Evolutionary conservation across 2,113 vertebrate genomes (phyloP).

Genomic region (Ranitomeya imitator): DNA sequence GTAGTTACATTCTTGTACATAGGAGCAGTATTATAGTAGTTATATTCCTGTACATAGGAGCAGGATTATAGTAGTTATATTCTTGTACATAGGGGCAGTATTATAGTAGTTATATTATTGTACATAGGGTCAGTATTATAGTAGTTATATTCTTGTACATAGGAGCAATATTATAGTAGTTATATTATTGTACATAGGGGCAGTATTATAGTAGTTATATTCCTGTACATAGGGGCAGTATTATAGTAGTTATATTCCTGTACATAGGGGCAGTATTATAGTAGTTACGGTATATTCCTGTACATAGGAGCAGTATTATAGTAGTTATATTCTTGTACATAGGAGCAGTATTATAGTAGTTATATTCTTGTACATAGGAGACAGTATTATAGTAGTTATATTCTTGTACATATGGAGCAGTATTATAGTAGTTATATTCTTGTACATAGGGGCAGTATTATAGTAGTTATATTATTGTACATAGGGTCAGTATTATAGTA

Average conservation of each 20-base stretch:
- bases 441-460: constrained; percentile 2
- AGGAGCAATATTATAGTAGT: constrained; percentile 2
- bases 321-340: too few species aligned
- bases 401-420: neutral
- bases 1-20: constrained; percentile 2
- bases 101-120: neutral
- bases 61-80: neutral
- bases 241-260: neutral
- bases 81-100: neutral
- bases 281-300: too few species aligned
- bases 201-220: constrained; percentile 16
- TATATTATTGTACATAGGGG: constrained; percentile 11
- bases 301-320: too few species aligned
- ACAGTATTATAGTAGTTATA: constrained; percentile 10
- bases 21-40: neutral
- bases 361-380: constrained; percentile 3
- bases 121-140: neutral
- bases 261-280: too few species aligned
- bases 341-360: neutral
- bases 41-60: neutral
- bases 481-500: neutral
- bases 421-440: constrained; percentile 1
- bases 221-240: constrained; percentile 1
- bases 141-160: constrained; percentile 3
- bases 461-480: neutral